Base-by-base conservation (phyloP, 1,140 invertebrate genomes). In the Schlechtendalia chinensis region DNA sequence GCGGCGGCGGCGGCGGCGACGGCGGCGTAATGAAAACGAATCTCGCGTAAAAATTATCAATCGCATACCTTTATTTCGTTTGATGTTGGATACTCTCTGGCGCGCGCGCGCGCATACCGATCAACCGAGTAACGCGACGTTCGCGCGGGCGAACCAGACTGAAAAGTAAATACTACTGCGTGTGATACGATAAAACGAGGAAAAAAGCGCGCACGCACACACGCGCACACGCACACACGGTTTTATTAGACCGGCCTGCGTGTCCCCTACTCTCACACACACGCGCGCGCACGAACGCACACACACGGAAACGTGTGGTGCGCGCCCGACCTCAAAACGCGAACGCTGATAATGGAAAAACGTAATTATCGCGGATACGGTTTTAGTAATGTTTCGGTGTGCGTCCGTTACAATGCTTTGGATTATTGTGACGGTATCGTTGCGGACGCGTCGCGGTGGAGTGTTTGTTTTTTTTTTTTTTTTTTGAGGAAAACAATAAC, bases 91-190 rank as follows among this genome's bases (percentile, higher is more conserved):
- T 45, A 5, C 10, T 45, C 10, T 45, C 10, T 45, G n/a, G n/a
- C n/a, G n/a, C n/a, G n/a, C 4, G 63, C 11, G 32, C 12, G 22
- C 39, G 45, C 16, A 17, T n/a, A n/a, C n/a, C 45, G 14, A 16
- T 50, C 67, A 69, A 69, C 47, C 22, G 67, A 50, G 6, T 5
- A 69, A 69, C 67, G 24, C 12, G n/a, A 19, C 29, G 54, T 8
- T n/a, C 69, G 54, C 54, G 54, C 72, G 72, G 32, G 14, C 72
- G 24, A 58, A 77, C 72, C 56, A 77, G 72, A 77, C 72, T 77
- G 45, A 77, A 77, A 56, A 74, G 50, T 39, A 39, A 39, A 39
- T 4, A 39, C 8, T 4, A 39, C 8, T 39, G 32, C 5, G n/a
- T 32, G n/a, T 32, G 54, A 59, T 58, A 77, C 54, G 54, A 59